phyloP scores from a whole-genome alignment of 2,888 invertebrate genomes.

The Polyommatus icarus region DNA sequence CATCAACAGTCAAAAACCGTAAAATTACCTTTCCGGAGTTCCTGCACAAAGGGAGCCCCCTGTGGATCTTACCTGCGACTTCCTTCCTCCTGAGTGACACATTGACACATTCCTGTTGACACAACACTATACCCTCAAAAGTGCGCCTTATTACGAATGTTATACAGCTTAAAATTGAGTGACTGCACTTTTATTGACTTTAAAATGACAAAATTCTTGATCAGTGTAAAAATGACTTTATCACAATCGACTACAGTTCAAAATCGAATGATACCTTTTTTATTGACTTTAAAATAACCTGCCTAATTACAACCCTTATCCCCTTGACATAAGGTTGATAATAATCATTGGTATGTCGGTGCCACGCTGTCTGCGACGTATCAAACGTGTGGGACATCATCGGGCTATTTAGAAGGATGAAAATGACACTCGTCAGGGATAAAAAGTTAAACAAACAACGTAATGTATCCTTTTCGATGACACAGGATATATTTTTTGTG shows the following conservation, averaged over 20 bases:
- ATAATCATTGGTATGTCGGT: conserved; percentile 54
- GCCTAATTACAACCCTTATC: conserved; percentile 31
- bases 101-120: conserved; percentile 66
- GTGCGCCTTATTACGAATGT: background rate
- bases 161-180: background rate
- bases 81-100: conserved; percentile 77
- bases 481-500: background rate
- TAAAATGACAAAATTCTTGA: conserved; percentile 60
- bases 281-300: conserved; percentile 40
- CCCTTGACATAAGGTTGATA: conserved; percentile 36
- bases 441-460: background rate
- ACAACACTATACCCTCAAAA: conserved; percentile 28
- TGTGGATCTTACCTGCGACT: conserved; percentile 73
- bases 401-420: background rate
- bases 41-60: conserved; percentile 41
- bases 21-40: conserved; percentile 7
- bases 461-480: background rate
- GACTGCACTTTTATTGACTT: conserved; percentile 51
- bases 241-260: conserved; percentile 37
- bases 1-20: background rate
- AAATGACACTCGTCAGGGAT: conserved; percentile 1
- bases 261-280: conserved; percentile 39
- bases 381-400: conserved; percentile 34
- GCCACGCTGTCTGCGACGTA: conserved; percentile 71
- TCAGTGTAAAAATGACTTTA: conserved; percentile 45